A percentile compares a stretch with the other conserved stretches of the same genome.
These are phyloP conservation scores for Heterocephalus glaber DNA, from an alignment of 2,113 vertebrate genomes.

Conservation along the genomic window DNA sequence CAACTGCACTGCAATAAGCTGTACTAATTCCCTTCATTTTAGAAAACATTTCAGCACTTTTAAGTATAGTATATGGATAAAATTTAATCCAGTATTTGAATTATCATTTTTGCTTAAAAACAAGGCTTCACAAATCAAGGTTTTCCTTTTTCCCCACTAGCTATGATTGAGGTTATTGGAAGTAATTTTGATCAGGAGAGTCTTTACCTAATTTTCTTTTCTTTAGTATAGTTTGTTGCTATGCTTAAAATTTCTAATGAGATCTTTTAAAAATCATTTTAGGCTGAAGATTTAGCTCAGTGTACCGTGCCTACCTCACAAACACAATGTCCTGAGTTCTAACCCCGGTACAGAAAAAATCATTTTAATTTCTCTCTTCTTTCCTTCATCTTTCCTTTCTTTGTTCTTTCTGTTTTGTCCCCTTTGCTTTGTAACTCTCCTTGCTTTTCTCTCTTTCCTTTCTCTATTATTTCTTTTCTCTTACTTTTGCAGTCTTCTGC, in stretches of 20 bases:
- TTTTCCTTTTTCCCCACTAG: not conserved
- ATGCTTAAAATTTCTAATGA: not conserved
- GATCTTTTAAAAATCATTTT: not conserved
- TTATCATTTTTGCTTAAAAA: not conserved
- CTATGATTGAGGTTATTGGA: not conserved
- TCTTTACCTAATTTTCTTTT: not conserved
- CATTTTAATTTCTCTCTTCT: not conserved
- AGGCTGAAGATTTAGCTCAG: no score
- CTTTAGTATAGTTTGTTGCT: not conserved
- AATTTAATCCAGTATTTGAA: not conserved
- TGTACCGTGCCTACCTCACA: no score
- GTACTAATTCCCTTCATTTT: not conserved
- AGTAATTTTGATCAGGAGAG: not conserved
- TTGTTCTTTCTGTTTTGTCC: fast-evolving
- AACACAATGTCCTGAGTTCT: no score
- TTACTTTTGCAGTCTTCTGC: not conserved
- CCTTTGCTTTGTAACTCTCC: not conserved
- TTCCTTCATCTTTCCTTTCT: not conserved
- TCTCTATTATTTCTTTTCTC: no score
- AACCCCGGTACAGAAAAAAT: no score
- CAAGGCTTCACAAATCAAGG: not conserved
- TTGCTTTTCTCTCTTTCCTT: not conserved
- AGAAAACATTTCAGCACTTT: not conserved
- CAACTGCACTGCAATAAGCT: not conserved
- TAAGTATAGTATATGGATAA: not conserved